Evolutionary conservation across 2,113 vertebrate species (phyloP).

Genomic region (Apodemus speciosus): DNA sequence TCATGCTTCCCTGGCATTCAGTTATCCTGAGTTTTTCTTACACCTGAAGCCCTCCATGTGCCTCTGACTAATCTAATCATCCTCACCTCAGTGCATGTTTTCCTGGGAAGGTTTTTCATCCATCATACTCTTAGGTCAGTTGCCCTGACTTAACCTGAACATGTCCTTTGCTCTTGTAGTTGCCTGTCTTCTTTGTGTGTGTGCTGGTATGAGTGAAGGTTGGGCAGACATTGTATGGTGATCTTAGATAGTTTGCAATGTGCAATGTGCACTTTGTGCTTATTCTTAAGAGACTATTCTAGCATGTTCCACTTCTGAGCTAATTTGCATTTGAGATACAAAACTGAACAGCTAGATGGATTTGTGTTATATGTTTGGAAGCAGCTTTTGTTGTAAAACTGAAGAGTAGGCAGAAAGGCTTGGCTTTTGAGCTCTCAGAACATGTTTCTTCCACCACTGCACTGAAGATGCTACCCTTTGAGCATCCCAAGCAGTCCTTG

Average conservation of each 20-base stretch:
- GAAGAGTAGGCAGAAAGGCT: not conserved
- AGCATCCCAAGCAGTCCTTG: not conserved
- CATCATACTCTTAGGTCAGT: not conserved
- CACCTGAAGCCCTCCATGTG: rapidly evolving
- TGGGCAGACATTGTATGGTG: not conserved
- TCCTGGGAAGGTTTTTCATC: rapidly evolving
- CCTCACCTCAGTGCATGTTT: not conserved
- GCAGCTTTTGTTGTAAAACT: not conserved
- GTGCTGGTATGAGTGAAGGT: not conserved
- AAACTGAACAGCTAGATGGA: too few relatives aligned
- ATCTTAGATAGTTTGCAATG: not conserved
- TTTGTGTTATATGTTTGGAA: not conserved
- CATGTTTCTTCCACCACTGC: not conserved
- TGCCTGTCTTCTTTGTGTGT: not conserved
- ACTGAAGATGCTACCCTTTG: not conserved
- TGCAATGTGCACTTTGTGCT: not conserved
- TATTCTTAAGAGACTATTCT: not conserved
- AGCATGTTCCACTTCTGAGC: too few relatives aligned
- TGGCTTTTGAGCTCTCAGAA: not conserved
- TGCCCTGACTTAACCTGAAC: too few relatives aligned
- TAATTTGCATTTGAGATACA: not conserved
- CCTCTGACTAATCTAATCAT: not conserved
- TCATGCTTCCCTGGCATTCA: too few relatives aligned
- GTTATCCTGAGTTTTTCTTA: not conserved
- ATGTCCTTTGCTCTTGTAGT: not conserved